Percentiles rank a stretch among this genome's conserved stretches.
These are phyloP conservation scores for Psammodynastes pulverulentus DNA, from an alignment of 2,113 vertebrate species.

Conservation along the genomic window DNA sequence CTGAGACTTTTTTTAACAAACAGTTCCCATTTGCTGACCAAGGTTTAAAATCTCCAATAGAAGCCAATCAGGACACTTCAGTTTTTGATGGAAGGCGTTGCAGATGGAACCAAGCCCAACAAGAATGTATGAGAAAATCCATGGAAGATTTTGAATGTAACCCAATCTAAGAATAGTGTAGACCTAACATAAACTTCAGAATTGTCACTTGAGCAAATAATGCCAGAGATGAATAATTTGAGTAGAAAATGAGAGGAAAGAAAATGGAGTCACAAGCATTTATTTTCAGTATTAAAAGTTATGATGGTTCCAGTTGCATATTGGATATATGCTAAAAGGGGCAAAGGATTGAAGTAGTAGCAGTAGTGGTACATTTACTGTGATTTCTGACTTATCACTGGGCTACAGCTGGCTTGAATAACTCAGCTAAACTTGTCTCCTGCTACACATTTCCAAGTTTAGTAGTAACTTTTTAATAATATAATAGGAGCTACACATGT, in stretches of 20 bases:
- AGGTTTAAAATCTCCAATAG: neutral
- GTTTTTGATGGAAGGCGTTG: neutral
- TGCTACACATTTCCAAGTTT: neutral
- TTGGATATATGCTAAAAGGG: accelerated
- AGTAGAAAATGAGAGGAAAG: neutral
- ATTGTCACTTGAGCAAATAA: neutral
- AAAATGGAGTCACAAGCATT: neutral
- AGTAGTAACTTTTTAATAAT: neutral
- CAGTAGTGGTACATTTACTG: neutral
- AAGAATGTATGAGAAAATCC: neutral
- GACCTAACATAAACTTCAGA: neutral
- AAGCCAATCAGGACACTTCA: neutral
- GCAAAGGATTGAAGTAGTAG: neutral
- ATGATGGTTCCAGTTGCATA: neutral
- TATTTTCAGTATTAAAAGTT: neutral
- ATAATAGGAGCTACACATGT: neutral
- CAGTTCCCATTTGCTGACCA: neutral
- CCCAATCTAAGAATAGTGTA: neutral
- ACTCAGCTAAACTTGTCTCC: neutral
- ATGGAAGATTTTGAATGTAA: neutral
- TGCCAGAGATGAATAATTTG: neutral
- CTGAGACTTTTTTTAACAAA: neutral
- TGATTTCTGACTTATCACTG: neutral
- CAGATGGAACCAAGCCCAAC: neutral
- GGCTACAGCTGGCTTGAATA: neutral